Percentiles rank a stretch among this genome's conserved stretches.
Evolutionary conservation across 2,113 vertebrate genomes (phyloP).

Genomic region (Syngnathoides biaculeatus): DNA sequence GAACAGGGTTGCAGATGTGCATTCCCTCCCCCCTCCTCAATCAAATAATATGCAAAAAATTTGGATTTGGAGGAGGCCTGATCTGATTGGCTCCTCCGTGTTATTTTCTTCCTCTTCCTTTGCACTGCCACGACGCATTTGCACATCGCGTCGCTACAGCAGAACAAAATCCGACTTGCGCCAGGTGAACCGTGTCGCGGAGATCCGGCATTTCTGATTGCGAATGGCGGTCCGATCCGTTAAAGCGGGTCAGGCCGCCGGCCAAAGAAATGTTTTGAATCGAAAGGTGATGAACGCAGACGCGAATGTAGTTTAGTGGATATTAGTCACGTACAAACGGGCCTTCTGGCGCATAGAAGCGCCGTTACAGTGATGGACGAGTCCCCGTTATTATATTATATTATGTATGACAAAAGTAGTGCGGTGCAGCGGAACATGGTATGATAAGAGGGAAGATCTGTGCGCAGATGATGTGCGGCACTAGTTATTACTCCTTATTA

Average conservation of each 20-base stretch:
- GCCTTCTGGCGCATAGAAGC: neutral
- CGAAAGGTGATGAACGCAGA: neutral
- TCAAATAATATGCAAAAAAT: no score
- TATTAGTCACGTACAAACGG: neutral
- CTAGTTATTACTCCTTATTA: neutral
- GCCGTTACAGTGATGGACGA: neutral
- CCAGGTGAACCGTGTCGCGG: no score
- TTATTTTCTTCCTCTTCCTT: no score
- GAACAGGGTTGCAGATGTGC: no score
- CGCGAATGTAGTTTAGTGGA: neutral
- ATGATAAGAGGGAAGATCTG: neutral
- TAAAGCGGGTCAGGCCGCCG: neutral
- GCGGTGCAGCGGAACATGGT: neutral
- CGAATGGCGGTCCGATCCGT: neutral
- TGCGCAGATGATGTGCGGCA: conserved; percentile 5
- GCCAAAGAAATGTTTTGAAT: neutral
- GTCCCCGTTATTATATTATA: neutral
- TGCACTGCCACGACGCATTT: no score
- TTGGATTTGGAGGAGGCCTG: no score
- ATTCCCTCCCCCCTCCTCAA: no score
- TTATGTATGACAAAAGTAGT: conserved; percentile 2
- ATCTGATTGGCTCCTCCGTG: no score
- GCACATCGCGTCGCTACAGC: no score
- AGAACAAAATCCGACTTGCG: no score
- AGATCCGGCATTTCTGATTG: no score